phyloP scores from a whole-genome alignment of 2,797 vertebrate genomes.

The Muscicapa striata region DNA sequence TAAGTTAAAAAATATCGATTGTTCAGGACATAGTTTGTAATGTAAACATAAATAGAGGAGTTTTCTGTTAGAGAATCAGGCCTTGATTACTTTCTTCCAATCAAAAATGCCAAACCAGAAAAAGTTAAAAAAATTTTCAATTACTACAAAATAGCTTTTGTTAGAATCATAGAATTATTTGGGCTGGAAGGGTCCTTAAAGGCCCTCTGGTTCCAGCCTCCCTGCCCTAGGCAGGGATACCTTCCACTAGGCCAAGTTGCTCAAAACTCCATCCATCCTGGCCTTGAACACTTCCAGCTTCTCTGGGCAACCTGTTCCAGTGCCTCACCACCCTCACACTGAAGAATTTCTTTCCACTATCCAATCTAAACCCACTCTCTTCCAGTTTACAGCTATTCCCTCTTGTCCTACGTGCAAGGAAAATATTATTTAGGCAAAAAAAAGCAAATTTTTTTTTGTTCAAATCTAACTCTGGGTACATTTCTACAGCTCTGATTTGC shows the following conservation, averaged over 20 bases:
- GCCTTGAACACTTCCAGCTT: not conserved
- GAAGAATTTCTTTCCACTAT: not conserved
- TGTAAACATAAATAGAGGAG: not conserved
- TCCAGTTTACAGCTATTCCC: not conserved
- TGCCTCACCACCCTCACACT: not conserved
- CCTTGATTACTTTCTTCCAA: not conserved
- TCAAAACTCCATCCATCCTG: not conserved
- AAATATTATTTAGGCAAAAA: not conserved
- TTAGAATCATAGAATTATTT: not conserved
- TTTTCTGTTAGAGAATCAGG: not conserved
- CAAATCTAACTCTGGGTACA: not conserved
- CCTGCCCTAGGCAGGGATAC: not conserved
- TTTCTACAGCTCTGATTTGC: not conserved
- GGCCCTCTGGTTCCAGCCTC: not conserved
- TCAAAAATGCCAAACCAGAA: not conserved
- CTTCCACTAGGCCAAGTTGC: not conserved
- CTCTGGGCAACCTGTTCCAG: not conserved
- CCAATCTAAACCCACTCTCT: not conserved
- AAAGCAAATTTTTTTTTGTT: not conserved
- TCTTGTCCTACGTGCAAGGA: not conserved
- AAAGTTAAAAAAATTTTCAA: not conserved
- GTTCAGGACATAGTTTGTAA: not conserved
- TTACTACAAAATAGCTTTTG: not conserved
- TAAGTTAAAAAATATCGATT: not conserved
- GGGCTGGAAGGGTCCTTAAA: not conserved